Conservation (phyloP, 2,888 invertebrate genomes). For the Idaea aversata region DNA sequence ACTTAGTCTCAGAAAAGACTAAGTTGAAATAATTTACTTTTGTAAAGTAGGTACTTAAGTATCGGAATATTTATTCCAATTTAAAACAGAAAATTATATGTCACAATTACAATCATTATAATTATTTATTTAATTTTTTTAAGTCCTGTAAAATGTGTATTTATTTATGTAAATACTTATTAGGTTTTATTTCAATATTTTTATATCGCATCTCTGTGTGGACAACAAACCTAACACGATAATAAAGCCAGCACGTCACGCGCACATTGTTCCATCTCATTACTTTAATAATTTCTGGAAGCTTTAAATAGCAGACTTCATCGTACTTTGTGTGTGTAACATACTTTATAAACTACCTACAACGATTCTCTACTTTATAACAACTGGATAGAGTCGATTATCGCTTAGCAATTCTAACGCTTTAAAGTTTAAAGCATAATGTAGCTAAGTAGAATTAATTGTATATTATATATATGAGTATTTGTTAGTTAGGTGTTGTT, state of each 20-base stretch:
- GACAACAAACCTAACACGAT: conserved; percentile 35
- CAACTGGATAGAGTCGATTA: not conserved
- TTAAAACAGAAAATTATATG: too few species aligned
- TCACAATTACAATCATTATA: too few species aligned
- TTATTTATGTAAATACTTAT: too few species aligned
- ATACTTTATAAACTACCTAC: conserved; percentile 19
- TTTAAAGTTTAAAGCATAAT: not conserved
- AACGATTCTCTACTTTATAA: not conserved
- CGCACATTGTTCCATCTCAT: conserved; percentile 65
- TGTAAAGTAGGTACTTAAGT: too few species aligned
- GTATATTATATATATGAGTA: not conserved
- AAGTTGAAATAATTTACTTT: too few species aligned
- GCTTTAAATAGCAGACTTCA: conserved; percentile 56
- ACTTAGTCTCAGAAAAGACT: too few species aligned
- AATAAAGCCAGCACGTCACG: conserved; percentile 69
- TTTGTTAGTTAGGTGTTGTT: not conserved
- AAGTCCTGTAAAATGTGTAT: too few species aligned
- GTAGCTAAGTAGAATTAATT: not conserved
- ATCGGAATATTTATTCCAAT: too few species aligned
- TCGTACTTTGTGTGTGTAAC: conserved; percentile 36
- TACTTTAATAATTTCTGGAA: conserved; percentile 67
- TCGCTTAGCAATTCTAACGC: not conserved
- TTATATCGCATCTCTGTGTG: conserved; percentile 24
- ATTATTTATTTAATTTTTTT: too few species aligned
- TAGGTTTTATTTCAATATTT: too few species aligned